Evolutionary conservation across 2,113 vertebrate species (phyloP), one percentile per base, ranked within the genome.

Genomic region (Mungos mungo): DNA sequence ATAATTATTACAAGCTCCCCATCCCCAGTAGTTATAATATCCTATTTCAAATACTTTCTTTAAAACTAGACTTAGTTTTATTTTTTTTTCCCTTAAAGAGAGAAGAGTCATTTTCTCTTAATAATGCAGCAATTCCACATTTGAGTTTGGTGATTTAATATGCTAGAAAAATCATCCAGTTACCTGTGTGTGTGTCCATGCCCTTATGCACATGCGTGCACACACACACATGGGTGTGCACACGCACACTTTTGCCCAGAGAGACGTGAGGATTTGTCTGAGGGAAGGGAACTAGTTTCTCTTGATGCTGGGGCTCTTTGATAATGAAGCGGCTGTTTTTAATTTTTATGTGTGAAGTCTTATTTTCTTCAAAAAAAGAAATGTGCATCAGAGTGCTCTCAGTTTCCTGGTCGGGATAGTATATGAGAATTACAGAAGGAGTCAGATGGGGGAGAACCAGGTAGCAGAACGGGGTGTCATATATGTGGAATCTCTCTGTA

Each of bases 91-190:
- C 93, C 97, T 97, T 97, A 91, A 98, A 97, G 95, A 98, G 97
- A 97, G 87, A 97, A 97, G 86, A 93, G 82, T 96, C 95, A 66
- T 93, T 92, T 88, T 98, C 88, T 96, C 97, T 89, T 96, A 98
- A 97, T 90, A 97, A 97, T 97, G 98, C 96, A 97, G 96, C 45
- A 96, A 95, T 98, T 98, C 76, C 96, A 98, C 93, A 97, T 96
- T 76, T 96, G 95, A 97, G 54, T 74, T 88, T 47, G 9, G 74
- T 41, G 16, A 96, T 19, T 66, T 80, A 33, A 47, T 69, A 5
- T 38, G 19, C 76, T 90, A 77, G 90, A 0, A 38, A 86, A 90
- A 81, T 86, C 31, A 66, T 27, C 27, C 65, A 38, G 19, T 29
- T 88, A 16, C 25, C 8, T 52, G 5, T 41, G 8, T 3, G 31